Evolutionary conservation across 2,888 invertebrate genomes (phyloP).

Genomic region (Lasioglossum calceatum): DNA sequence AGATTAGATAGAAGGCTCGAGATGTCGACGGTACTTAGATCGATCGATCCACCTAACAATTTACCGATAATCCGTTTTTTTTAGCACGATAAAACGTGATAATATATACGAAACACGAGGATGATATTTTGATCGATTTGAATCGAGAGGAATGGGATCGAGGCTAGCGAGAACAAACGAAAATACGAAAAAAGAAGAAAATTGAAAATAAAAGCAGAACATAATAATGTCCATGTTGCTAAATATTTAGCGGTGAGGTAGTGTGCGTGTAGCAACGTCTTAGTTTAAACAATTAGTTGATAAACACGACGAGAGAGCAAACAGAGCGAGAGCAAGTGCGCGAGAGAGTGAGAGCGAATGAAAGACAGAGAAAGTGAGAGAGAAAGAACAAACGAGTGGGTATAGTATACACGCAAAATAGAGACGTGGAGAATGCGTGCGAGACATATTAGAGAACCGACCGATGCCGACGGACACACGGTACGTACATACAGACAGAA

Average conservation of each 20-base stretch:
- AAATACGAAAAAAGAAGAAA: constrained; percentile 56
- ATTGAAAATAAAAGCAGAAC: constrained; percentile 1
- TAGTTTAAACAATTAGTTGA: constrained; percentile 68
- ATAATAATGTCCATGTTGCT: constrained; percentile 80
- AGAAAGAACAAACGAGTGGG: neutral
- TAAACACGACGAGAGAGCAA: constrained; percentile 45
- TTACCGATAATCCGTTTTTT: constrained; percentile 58
- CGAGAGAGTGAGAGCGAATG: neutral
- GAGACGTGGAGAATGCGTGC: neutral
- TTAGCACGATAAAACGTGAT: constrained; percentile 61
- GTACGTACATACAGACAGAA: neutral
- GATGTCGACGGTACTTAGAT: constrained; percentile 19
- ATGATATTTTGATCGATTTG: constrained; percentile 67
- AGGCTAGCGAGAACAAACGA: constrained; percentile 12
- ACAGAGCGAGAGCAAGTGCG: neutral
- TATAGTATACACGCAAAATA: neutral
- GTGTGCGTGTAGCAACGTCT: constrained; percentile 70
- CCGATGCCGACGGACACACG: constrained; percentile 4
- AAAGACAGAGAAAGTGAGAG: neutral
- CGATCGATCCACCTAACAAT: constrained; percentile 26
- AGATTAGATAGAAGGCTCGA: constrained; percentile 15
- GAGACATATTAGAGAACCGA: neutral
- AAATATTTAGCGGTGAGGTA: constrained; percentile 75
- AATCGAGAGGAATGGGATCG: constrained; percentile 38
- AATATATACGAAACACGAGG: constrained; percentile 45